These are phyloP conservation scores for Cantharis rustica DNA, from an alignment of 2,888 invertebrate species.

Conservation along the genomic window DNA sequence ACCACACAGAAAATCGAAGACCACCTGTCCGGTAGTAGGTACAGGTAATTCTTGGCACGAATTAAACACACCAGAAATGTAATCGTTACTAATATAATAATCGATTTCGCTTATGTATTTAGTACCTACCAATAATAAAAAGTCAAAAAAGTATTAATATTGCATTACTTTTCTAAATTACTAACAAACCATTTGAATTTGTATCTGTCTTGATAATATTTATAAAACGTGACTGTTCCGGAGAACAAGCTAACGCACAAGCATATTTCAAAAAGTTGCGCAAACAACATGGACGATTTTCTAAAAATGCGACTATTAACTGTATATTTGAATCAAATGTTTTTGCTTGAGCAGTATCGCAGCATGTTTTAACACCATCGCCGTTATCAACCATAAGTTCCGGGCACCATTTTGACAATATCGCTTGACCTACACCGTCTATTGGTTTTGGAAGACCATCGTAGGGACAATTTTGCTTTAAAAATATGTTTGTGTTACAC, in stretches of 20 bases:
- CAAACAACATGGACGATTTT: constrained; percentile 87
- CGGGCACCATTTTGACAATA: constrained; percentile 69
- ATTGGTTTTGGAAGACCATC: constrained; percentile 65
- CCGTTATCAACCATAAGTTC: constrained; percentile 57
- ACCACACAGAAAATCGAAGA: constrained; percentile 85
- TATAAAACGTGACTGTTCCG: constrained; percentile 75
- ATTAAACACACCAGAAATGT: constrained; percentile 73
- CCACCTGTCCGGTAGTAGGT: constrained; percentile 77
- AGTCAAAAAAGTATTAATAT: neutral
- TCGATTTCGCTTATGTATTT: constrained; percentile 65
- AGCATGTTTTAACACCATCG: constrained; percentile 63
- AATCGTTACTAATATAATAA: constrained; percentile 71
- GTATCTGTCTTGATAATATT: constrained; percentile 58
- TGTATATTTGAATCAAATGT: constrained; percentile 64
- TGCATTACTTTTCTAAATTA: neutral
- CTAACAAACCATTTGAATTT: constrained; percentile 21
- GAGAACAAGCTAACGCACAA: constrained; percentile 84
- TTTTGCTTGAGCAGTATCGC: constrained; percentile 67
- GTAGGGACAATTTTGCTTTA: constrained; percentile 64
- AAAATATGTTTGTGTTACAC: constrained; percentile 57
- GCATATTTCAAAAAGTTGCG: constrained; percentile 81
- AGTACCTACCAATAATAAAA: constrained; percentile 52
- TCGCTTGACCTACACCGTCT: constrained; percentile 52
- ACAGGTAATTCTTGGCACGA: constrained; percentile 83
- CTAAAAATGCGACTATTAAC: constrained; percentile 66